Evolutionary conservation across 2,113 vertebrate species (phyloP), one percentile per base, ranked within the genome.

Genomic region (Psettodes erumei): DNA sequence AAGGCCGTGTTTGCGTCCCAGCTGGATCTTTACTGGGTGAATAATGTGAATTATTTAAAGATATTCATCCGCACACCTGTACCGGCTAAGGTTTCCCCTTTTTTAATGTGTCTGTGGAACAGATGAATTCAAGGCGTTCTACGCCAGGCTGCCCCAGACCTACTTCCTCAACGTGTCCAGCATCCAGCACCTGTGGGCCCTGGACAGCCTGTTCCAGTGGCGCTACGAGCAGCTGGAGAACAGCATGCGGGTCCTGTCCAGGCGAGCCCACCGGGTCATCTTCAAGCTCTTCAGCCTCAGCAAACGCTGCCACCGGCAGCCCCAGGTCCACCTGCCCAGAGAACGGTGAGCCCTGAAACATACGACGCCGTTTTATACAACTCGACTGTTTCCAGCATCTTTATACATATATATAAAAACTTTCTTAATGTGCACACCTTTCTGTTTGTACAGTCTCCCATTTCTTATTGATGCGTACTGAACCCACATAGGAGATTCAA

Each of bases 61-160:
- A 33, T 23, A 4, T 43, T 27, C 3, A 45, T 63, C 11, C n/a
- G n/a, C n/a, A n/a, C n/a, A n/a, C n/a, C n/a, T n/a, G n/a, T n/a
- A n/a, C n/a, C n/a, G n/a, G n/a, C n/a, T n/a, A n/a, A n/a, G n/a
- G n/a, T n/a, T n/a, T n/a, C n/a, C n/a, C 7, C 45, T 47, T n/a
- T 18, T n/a, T 23, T n/a, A 4, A 33, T 35, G 2, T 54, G 16
- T 64, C 12, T 53, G 42, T 71, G 74, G 18, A 63, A 30, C 90
- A 99, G 97, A 98, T 82, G 98, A 99, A 93, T 99, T 99, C 93
- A 98, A 98, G 83, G 91, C 94, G 30, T 99, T 99, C 81, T 95
- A 96, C 88, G 93, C 95, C 71, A 95, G 96, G 79, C 94, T 99
- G 69, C 97, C 97, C 3, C 94, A 96, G 90, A 96, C 92, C 92